These are phyloP conservation scores for Synodontis membranacea DNA, from an alignment of 2,113 vertebrate species.

Conservation along the genomic window DNA sequence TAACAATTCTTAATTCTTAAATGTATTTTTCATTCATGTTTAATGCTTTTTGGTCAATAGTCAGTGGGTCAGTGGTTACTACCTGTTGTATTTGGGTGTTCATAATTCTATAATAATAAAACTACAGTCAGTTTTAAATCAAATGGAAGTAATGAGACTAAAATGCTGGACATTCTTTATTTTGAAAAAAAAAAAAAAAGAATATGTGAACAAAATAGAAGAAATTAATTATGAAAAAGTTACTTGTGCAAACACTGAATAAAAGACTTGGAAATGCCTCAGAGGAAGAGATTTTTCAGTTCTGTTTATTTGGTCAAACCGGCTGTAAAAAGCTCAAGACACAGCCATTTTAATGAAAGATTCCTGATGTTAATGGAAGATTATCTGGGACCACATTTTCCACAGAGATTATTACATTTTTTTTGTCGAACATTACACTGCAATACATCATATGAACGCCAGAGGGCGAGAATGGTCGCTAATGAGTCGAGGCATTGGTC, in stretches of 20 bases:
- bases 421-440: background rate
- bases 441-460: background rate
- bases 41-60: background rate
- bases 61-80: background rate
- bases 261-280: background rate
- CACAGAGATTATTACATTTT: background rate
- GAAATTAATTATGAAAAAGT: background rate
- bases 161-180: constrained; percentile 73
- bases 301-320: background rate
- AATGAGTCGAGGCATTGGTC: background rate
- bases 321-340: background rate
- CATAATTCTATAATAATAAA: constrained; percentile 35
- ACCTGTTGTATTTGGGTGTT: constrained; percentile 17
- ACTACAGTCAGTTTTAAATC: constrained; percentile 44
- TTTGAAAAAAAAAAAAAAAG: constrained; percentile 49
- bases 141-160: constrained; percentile 39
- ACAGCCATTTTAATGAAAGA: background rate
- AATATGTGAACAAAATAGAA: constrained; percentile 46
- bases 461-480: background rate
- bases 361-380: background rate
- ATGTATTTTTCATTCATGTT: background rate
- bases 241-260: background rate
- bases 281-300: background rate
- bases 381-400: background rate
- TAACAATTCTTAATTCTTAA: background rate